Conservation (phyloP, 2,888 invertebrate species). For the Dyspetes luteomarginatus region DNA sequence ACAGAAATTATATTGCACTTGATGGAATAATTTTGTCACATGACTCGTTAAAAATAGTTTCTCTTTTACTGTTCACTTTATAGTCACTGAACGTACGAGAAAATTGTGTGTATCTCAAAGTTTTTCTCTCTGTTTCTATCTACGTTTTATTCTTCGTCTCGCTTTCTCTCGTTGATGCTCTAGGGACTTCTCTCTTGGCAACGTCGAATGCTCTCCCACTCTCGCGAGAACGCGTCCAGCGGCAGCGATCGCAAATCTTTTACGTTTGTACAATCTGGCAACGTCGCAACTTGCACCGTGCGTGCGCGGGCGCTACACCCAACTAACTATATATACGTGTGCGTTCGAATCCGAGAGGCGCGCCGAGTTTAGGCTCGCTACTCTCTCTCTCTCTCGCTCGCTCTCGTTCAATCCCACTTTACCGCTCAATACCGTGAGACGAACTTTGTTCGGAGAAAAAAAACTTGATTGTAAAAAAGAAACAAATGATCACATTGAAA, state of each 20-base stretch:
- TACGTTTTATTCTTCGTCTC: constrained; percentile 1
- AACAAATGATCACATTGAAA: no score
- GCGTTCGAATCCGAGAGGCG: neutral
- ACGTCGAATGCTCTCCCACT: constrained; percentile 18
- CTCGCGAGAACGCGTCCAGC: constrained; percentile 47
- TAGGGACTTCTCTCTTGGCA: neutral
- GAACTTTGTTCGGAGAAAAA: neutral
- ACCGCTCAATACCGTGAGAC: neutral
- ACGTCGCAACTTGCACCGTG: constrained; percentile 68
- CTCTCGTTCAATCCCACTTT: neutral
- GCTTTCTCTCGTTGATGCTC: neutral
- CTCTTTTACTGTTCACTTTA: no score
- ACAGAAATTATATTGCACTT: no score
- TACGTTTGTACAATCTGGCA: constrained; percentile 60
- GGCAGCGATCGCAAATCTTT: constrained; percentile 55
- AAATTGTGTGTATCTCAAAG: constrained; percentile 27
- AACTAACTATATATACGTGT: constrained; percentile 46
- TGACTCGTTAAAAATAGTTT: no score
- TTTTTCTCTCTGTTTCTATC: constrained; percentile 9
- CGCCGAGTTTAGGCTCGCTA: neutral
- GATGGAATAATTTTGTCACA: no score
- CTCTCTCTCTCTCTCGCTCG: no score
- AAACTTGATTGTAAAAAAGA: no score
- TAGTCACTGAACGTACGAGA: neutral
- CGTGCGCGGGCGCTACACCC: constrained; percentile 61